Base-by-base conservation (phyloP, 2,113 vertebrate species). In the Lepidothrix coronata region DNA sequence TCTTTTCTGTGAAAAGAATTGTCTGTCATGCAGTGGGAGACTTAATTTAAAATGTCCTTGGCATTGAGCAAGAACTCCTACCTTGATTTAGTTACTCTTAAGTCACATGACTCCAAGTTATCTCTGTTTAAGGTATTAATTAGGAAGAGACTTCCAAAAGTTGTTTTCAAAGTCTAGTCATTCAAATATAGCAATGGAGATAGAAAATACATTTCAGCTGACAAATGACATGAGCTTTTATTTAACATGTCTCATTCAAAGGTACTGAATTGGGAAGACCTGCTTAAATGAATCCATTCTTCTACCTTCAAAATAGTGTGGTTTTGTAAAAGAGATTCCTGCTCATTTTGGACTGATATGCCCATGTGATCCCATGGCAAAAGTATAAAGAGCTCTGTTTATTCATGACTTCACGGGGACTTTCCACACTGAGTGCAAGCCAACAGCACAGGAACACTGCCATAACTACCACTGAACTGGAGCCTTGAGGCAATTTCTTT, bases 161-260 rank as follows among this genome's bases (percentile, higher is more conserved):
- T 63, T 86, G 33, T 78, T 95, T 91, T 89, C 84, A 84, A 72
- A 76, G 59, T 68, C 49, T 44, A 72, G 24, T 81, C 31, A 55
- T 75, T 78, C 76, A 89, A 84, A 55, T 81, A 57, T 33, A 58
- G n/a, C 54, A 75, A 61, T 17, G 57, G 25, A 52, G 61, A 33
- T 68, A 89, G 84, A 95, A 96, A 97, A 87, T 82, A 78, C 72
- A 52, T 94, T 95, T 95, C 94, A 95, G 84, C 80, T 91, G 93
- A 91, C 86, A 91, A 87, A 86, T 85, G 24, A 74, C 93, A 72
- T 14, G 55, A 89, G 41, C 76, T 84, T 93, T 92, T 89, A 78
- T 86, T 95, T 77, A 92, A 74, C 80, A 92, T n/a, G 31, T 74
- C 30, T 77, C 91, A 89, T 95, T 96, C 80, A 89, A 89, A 89